Conservation (phyloP, 2,113 vertebrate species). For the Smithornis capensis region DNA sequence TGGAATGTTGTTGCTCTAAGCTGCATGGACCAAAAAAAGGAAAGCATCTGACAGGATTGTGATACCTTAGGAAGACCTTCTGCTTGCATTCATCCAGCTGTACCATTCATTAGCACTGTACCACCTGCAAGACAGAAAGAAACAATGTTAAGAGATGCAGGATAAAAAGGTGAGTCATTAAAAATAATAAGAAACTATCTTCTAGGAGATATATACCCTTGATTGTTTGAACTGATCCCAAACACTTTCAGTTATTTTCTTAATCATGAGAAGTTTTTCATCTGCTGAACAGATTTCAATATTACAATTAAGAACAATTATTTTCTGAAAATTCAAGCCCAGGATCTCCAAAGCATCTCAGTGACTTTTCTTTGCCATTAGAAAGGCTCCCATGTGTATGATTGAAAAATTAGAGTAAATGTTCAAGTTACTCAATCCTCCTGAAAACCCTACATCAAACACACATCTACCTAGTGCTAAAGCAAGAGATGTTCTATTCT, state of each 20-base stretch:
- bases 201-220: background rate
- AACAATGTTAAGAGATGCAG: background rate
- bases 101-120: background rate
- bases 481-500: background rate
- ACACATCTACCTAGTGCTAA: background rate
- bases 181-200: background rate
- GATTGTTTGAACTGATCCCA: background rate
- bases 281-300: background rate
- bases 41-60: background rate
- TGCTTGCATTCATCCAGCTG: background rate
- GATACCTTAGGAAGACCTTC: background rate
- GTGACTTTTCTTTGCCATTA: background rate
- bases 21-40: background rate
- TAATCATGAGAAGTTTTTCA: background rate
- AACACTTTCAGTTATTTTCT: background rate
- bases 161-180: background rate
- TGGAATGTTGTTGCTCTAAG: background rate
- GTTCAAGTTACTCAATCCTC: background rate
- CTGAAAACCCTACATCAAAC: background rate
- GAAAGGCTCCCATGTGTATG: too few relatives aligned
- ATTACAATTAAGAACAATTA: background rate
- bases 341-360: background rate
- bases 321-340: background rate
- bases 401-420: background rate
- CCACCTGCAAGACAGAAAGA: background rate